Percentiles rank a stretch among this genome's conserved stretches.
These are phyloP conservation scores for Gymnogyps californianus DNA, from an alignment of 2,113 vertebrate species.

Conservation along the genomic window DNA sequence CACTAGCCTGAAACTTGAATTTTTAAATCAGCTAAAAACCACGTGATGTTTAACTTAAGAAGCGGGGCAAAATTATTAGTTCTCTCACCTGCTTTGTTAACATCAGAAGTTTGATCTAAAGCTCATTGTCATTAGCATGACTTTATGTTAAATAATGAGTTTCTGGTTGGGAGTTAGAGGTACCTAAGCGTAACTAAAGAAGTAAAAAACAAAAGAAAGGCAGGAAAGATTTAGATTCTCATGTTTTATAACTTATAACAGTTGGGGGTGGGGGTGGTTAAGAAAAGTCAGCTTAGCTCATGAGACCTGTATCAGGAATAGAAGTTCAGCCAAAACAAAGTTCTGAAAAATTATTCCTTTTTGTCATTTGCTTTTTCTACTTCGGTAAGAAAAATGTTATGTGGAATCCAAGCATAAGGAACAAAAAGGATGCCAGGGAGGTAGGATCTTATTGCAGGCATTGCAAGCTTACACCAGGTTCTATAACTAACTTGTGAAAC, in stretches of 20 bases:
- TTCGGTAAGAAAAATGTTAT: neutral
- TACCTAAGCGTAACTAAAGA: neutral
- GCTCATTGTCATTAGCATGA: neutral
- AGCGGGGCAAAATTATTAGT: neutral
- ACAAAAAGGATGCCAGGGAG: too few relatives aligned
- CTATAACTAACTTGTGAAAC: neutral
- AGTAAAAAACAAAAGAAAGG: too few relatives aligned
- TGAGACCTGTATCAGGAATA: neutral
- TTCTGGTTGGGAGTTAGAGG: neutral
- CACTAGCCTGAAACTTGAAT: neutral
- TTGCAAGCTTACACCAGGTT: neutral
- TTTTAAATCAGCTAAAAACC: neutral
- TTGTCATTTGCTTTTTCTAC: neutral
- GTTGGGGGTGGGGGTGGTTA: too few relatives aligned
- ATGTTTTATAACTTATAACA: too few relatives aligned
- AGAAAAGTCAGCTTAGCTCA: neutral
- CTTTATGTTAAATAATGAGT: neutral
- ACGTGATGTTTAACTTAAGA: neutral
- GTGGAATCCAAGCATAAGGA: neutral
- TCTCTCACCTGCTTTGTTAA: neutral
- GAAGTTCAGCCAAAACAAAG: neutral
- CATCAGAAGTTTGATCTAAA: neutral
- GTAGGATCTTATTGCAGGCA: neutral
- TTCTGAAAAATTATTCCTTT: neutral
- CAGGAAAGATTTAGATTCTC: too few relatives aligned